A percentile compares a stretch with the other conserved stretches of the same genome.
These are phyloP conservation scores for Hipposideros larvatus DNA, from an alignment of 2,797 vertebrate genomes.

Conservation along the genomic window DNA sequence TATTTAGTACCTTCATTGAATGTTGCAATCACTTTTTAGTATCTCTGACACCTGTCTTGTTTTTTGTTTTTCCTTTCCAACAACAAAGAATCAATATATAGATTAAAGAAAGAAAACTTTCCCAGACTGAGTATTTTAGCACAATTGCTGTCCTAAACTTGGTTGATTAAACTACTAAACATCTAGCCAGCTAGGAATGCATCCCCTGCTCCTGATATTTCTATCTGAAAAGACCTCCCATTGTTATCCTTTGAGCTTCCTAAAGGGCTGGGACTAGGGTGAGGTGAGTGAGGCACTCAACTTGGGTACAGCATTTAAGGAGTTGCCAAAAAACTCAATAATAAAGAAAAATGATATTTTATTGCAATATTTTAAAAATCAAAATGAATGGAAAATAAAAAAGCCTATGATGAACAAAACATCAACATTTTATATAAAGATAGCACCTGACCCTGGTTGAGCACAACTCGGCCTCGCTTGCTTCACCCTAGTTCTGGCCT, in stretches of 20 bases:
- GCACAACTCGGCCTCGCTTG: background rate
- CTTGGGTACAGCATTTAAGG: background rate
- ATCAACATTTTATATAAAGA: background rate
- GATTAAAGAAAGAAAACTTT: conserved; percentile 5
- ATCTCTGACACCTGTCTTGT: background rate
- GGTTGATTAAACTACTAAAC: background rate
- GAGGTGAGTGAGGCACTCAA: background rate
- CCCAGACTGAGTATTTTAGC: background rate
- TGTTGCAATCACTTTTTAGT: background rate
- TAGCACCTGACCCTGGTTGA: background rate
- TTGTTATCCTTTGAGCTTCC: background rate
- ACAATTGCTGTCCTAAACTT: background rate
- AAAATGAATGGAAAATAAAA: background rate
- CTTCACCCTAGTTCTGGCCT: background rate
- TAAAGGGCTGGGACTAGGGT: background rate
- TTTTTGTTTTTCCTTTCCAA: conserved; percentile 32
- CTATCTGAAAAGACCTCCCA: background rate
- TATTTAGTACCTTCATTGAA: background rate
- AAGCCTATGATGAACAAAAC: background rate
- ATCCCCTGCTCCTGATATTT: background rate
- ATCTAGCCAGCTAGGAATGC: background rate
- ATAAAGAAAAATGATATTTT: background rate
- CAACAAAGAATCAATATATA: background rate
- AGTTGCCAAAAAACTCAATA: background rate
- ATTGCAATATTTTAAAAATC: background rate